These are phyloP conservation scores for Porites evermanni DNA, from an alignment of 92 coral and sea anemone species.

Conservation along the genomic window DNA sequence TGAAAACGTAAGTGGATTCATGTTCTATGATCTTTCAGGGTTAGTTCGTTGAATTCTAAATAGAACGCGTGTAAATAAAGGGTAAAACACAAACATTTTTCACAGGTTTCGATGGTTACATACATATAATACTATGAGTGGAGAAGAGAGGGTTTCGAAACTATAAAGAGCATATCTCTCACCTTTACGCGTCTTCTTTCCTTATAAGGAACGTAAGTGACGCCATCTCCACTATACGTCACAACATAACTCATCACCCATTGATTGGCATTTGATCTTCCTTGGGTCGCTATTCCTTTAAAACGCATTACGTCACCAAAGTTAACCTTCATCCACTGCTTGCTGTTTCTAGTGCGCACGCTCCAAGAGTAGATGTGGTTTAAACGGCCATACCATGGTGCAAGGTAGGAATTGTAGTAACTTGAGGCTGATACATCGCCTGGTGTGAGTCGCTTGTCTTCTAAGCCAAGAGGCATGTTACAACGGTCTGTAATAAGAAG, in stretches of 20 bases:
- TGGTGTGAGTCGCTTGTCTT: slow-evolving; percentile 83
- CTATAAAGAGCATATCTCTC: not conserved
- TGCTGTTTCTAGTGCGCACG: slow-evolving; percentile 70
- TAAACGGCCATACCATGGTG: slow-evolving; percentile 87
- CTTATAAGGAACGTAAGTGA: slow-evolving; percentile 45
- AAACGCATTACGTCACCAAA: slow-evolving; percentile 67
- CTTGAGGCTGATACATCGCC: slow-evolving; percentile 87
- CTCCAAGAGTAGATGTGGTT: slow-evolving; percentile 88
- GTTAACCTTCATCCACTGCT: slow-evolving; percentile 79
- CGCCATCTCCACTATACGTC: slow-evolving; percentile 75
- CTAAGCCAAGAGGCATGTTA: slow-evolving; percentile 85
- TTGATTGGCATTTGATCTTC: slow-evolving; percentile 79
- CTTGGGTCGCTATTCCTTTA: slow-evolving; percentile 84
- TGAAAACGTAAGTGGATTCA: not conserved
- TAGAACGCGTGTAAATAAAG: too few relatives aligned
- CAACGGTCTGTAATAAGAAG: slow-evolving; percentile 65
- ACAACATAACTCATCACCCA: slow-evolving; percentile 80
- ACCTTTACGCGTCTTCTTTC: slow-evolving; percentile 52
- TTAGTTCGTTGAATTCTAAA: too few relatives aligned
- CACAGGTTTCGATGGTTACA: not conserved
- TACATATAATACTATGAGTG: too few relatives aligned
- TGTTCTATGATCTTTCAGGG: too few relatives aligned
- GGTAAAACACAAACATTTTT: not conserved
- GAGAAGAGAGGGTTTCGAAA: too few relatives aligned
- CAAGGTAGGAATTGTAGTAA: slow-evolving; percentile 61